Base-by-base conservation (phyloP, 2,113 vertebrate genomes). In the Pantherophis guttatus region DNA sequence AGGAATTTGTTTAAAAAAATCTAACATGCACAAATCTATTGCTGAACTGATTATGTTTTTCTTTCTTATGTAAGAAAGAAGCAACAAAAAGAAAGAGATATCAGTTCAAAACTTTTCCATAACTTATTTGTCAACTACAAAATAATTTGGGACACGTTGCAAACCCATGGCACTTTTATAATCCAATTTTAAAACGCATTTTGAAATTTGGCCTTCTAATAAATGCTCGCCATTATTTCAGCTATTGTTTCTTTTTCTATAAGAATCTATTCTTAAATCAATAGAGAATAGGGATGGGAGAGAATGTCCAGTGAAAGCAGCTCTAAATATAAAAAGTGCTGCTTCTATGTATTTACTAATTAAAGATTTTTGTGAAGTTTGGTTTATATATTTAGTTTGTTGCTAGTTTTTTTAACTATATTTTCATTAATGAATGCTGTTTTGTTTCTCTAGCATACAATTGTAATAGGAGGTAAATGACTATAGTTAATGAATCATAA, bases 401-500 rank as follows among this genome's bases (percentile, higher is more conserved):
- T 59, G 50, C 62, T 65, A 94, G 57, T 3, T 91, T 57, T 93
- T 95, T 87, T 59, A 91, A 93, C 87, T 91, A 92, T 94, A 87
- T 87, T 93, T 92, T 96, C 92, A 62, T 93, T 94, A 92, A 59
- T 94, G 93, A 95, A 94, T 95, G 94, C 50, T 88, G 58, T 91
- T 88, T 94, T 91, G 58, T 62, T 88, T 29, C 93, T 91, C 87
- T 93, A 89, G 70, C 90, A 58, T 90, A 86, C 93, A 59, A 75
- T 94, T 21, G 75, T 94, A 55, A 96, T 95, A 95, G 11, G 88
- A 95, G 86, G 21, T 94, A 93, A 95, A 70, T 89, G n/a, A 88
- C 86, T 91, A 50, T 93, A 95, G 75, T 94, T 94, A 96, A 96
- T 96, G 87, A 93, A 96, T 95, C 94, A 96, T 91, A 93, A 91